A percentile compares a stretch with the other conserved stretches of the same genome.
Conservation (phyloP, 2,888 invertebrate species). For the Oeneis ivallda region DNA sequence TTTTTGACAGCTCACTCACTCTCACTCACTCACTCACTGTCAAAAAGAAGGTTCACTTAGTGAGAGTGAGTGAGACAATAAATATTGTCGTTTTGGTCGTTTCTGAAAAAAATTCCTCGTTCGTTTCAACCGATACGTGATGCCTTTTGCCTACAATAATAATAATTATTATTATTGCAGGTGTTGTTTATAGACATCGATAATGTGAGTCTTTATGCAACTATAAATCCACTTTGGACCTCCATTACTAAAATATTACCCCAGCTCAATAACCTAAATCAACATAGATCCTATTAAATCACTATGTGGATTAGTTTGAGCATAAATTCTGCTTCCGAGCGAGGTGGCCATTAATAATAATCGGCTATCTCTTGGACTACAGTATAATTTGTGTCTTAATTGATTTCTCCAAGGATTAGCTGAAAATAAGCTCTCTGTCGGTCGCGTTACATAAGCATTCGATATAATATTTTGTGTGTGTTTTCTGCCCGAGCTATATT, state of each 20-base stretch:
- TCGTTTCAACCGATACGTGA: no score
- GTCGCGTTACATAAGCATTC: not conserved
- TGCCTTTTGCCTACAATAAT: no score
- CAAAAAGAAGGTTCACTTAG: no score
- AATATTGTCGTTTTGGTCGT: no score
- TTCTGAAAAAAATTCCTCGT: no score
- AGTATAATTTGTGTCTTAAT: constrained; percentile 31
- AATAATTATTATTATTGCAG: no score
- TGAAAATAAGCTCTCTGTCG: not conserved
- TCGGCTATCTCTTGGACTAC: constrained; percentile 27
- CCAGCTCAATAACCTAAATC: constrained; percentile 7
- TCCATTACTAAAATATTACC: constrained; percentile 11
- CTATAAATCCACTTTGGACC: not conserved
- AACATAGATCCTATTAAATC: constrained; percentile 24
- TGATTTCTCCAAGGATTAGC: constrained; percentile 28
- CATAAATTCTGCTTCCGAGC: constrained; percentile 34
- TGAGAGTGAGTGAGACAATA: no score
- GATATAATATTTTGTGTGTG: no score
- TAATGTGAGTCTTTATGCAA: not conserved
- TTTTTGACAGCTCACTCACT: no score
- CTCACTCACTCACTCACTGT: no score
- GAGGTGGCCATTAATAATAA: constrained; percentile 33
- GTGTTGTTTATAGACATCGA: not conserved
- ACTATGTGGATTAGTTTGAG: constrained; percentile 32
- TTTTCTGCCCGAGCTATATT: no score